phyloP scores from a whole-genome alignment of 2,113 vertebrate genomes.

The Manacus vitellinus region DNA sequence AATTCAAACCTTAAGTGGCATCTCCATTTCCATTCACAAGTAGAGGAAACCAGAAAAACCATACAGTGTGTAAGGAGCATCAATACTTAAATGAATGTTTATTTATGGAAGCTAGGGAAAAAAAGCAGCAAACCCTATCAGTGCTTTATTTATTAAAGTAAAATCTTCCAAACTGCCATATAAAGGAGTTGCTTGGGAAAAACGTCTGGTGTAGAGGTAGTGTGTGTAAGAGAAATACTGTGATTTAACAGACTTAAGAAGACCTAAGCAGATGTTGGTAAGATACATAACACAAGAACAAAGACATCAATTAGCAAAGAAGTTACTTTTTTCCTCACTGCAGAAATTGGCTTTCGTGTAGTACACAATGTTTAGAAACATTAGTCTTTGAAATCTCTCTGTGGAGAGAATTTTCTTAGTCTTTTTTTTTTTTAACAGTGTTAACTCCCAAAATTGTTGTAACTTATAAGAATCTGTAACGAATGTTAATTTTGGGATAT shows the following conservation, averaged over 20 bases:
- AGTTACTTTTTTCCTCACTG: not conserved
- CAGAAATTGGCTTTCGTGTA: not conserved
- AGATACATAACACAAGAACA: not conserved
- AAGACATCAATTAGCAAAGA: not conserved
- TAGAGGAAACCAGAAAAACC: not conserved
- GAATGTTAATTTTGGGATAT: not conserved
- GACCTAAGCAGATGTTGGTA: not conserved
- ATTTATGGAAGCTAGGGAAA: not conserved
- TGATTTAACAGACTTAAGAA: not conserved
- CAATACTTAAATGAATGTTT: not conserved
- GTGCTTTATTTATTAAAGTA: not conserved
- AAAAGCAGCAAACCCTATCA: not conserved
- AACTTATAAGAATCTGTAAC: not conserved
- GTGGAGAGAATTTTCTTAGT: not conserved
- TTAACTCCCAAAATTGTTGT: not conserved
- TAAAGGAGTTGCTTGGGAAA: not conserved
- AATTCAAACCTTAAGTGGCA: not conserved
- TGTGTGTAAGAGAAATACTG: not conserved
- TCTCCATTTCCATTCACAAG: not conserved
- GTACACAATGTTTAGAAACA: not conserved
- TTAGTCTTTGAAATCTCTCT: not conserved
- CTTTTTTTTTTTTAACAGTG: not conserved
- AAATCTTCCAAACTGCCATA: not conserved
- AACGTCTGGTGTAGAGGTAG: not conserved
- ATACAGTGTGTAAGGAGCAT: not conserved